Evolutionary conservation across 1,140 invertebrate genomes (phyloP), one percentile per base, ranked within the genome.

Genomic region (Calliopsis andreniformis): DNA sequence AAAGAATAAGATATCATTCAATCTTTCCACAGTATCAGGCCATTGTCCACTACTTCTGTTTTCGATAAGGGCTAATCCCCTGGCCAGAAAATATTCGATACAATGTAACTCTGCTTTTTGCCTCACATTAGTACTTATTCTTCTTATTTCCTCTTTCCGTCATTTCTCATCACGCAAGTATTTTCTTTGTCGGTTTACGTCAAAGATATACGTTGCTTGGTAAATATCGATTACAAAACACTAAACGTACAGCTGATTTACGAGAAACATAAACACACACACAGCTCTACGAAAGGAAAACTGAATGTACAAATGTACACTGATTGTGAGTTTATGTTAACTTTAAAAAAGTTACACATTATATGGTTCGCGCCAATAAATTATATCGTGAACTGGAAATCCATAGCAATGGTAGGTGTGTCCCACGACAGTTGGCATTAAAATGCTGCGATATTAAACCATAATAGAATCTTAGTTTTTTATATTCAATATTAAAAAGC

Each of bases 201-300:
- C 7, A n/a, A 42, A 8, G 1, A 18, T 16, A 16, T 43, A 10
- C 28, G 45, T 28, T 42, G 18, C 20, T 23, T 42, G 47, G 16
- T 14, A 8, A 18, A 39, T 68, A 68, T 76, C 63, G 63, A 68
- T 76, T 67, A 28, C 30, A 39, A 39, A 61, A 18, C 6, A 8
- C 8, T 59, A 47, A 71, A 47, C 14, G 56, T 70, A 47, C 35
- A 20, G 35, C 25, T 14, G 16, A 16, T 30, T 32, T 10, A n/a
- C 42, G 18, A 18, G 28, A 45, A 56, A 32, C 28, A n/a, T n/a
- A n/a, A n/a, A n/a, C n/a, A n/a, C n/a, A n/a, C n/a, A n/a, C n/a
- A n/a, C n/a, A n/a, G n/a, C n/a, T n/a, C n/a, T n/a, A n/a, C n/a
- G n/a, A n/a, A n/a, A n/a, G n/a, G n/a, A n/a, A n/a, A n/a, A n/a